Base-by-base conservation (phyloP, 53 echinoderm and acorn worm genomes). In the Zoroaster sp. region DNA sequence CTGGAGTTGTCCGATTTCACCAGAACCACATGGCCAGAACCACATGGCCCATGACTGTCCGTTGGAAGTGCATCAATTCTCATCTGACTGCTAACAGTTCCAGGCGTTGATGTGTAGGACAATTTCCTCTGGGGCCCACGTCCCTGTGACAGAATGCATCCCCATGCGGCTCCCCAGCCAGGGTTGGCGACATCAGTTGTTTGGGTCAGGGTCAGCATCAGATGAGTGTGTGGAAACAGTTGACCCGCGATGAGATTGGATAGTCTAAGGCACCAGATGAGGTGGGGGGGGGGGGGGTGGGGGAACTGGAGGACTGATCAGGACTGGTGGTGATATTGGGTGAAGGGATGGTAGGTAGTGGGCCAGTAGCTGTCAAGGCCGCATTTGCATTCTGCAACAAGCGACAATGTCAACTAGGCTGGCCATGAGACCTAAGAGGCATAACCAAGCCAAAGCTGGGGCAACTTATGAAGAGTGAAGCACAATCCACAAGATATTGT, bases 341-440 rank as follows among this genome's bases (percentile, higher is more conserved):
- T 51, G 15, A 17, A 2, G 51, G 14, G 14, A 17, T 15, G 51
- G 51, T 3, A 2, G 18, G 18, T 51, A 31, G 20, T 18, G 38
- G 38, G 5, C 13, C 5, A 4, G 72, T 17, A 86, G 37, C 53
- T 86, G 72, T 3, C 71, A 28, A 25, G 73, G 86, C 9, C 86
- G 54, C 73, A 72, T 86, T 28, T 34, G 28, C 71, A 86, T 31
- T 28, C 73, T 45, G 72, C 86, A 72, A 34, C 7, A 72, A 36
- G 52, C 72, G 4, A 86, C 20, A 3, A 73, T 45, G 31, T 86
- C 54, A 2, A 52, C 72, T 25, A 86, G 69, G 39, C 87, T 86
- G 33, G 73, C 87, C 73, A 86, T 72, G 4, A 86, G 49, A 5
- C 87, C 87, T 15, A 86, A 15, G 49, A 73, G 73, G 45, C 41